Base-by-base conservation (phyloP, 2,888 invertebrate species). In the Oligia latruncula region DNA sequence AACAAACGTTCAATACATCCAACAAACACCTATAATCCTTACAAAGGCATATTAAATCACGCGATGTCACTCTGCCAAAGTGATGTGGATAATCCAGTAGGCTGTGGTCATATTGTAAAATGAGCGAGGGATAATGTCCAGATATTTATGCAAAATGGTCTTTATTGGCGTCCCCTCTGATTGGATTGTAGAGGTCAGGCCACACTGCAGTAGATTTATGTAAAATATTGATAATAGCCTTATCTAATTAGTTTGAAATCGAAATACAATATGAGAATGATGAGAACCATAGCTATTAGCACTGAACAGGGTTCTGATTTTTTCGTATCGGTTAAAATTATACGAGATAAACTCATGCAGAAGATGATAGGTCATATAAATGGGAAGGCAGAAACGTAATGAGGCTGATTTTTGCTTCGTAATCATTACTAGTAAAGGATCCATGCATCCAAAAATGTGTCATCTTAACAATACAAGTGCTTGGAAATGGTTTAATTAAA, bases 21-120 rank as follows among this genome's bases (percentile, higher is more conserved):
- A 83, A 72, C 58, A 74, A 58, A 72, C 62, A 80, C 43, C 11
- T 46, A 0, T 72, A 71, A 83, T 67, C 64, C 75, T 40, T 72
- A 80, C 68, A 72, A 72, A 83, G 80, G 71, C 67, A 74, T 60
- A 75, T 84, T 80, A 65, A 84, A 55, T 72, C 71, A 71, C 62
- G 17, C 60, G 64, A 15, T 52, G 75, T 76, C 71, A 75, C 60
- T 72, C 76, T 3, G 5, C 29, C 43, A 4, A 55, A 74, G 35
- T 74, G 71, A 75, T 35, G 52, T 72, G 8, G 8, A 72, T 83
- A 84, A 83, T 80, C 71, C 80, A 46, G 29, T 46, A 70, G 46
- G 65, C 65, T 52, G 60, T 46, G 60, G 64, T 75, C 74, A 75
- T 65, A 75, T 23, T 55, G 67, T 35, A 68, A 72, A 72, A 72